Conservation (phyloP, 2,888 invertebrate genomes). For the Lepidonotus clava region DNA sequence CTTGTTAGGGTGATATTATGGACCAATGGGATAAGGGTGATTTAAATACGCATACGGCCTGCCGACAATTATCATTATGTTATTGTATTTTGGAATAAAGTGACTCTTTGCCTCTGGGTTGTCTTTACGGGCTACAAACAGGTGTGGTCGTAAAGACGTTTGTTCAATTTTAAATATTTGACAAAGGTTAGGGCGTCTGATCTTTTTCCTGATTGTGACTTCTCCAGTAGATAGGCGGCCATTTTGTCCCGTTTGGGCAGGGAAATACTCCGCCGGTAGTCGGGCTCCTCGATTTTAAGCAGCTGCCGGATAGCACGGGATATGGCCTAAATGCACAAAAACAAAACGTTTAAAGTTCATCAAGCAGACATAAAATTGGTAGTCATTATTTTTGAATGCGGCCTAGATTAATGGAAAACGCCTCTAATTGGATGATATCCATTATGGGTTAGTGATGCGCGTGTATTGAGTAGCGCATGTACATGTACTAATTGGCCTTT, state of each 20-base stretch:
- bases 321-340: not conserved
- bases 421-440: not conserved
- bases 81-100: too few species aligned
- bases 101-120: not conserved
- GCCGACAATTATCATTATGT: not conserved
- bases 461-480: too few species aligned
- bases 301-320: not conserved
- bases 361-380: too few species aligned
- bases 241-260: not conserved
- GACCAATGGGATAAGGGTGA: not conserved
- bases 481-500: too few species aligned
- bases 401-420: not conserved
- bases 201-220: not conserved
- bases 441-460: too few species aligned
- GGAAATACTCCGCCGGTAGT: not conserved
- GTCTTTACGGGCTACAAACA: not conserved
- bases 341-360: too few species aligned
- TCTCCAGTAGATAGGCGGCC: slow-evolving; percentile 3
- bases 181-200: not conserved
- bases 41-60: not conserved
- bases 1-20: not conserved
- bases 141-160: not conserved
- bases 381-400: too few species aligned
- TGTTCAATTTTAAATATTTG: not conserved
- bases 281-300: not conserved